phyloP scores from a whole-genome alignment of 1,140 invertebrate genomes.

The Akabosia matsudoensis region DNA sequence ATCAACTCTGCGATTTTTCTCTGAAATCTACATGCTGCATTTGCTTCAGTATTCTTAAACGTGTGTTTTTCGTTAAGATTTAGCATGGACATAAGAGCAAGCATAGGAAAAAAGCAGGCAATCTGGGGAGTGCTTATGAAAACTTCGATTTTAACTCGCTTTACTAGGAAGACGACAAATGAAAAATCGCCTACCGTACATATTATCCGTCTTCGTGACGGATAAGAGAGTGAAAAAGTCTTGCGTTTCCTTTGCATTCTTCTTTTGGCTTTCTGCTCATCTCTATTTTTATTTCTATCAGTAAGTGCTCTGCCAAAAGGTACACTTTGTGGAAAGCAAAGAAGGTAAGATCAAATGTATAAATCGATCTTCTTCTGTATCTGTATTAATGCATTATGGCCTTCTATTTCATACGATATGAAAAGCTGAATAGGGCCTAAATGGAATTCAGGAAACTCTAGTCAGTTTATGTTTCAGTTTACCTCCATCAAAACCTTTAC shows the following conservation, averaged over 20 bases:
- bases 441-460: too few species aligned
- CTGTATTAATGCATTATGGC: not conserved
- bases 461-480: not conserved
- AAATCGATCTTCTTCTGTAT: not conserved
- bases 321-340: not conserved
- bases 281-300: too few species aligned
- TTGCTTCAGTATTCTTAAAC: too few species aligned
- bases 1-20: too few species aligned
- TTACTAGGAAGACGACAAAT: not conserved
- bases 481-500: not conserved
- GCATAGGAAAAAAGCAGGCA: not conserved
- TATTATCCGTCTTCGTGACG: not conserved
- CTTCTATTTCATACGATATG: too few species aligned
- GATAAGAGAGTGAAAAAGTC: too few species aligned
- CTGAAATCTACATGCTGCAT: too few species aligned
- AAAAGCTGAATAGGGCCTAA: too few species aligned
- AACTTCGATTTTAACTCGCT: not conserved
- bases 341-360: not conserved
- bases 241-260: too few species aligned
- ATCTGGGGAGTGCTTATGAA: not conserved
- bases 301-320: not conserved
- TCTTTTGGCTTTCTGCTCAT: too few species aligned
- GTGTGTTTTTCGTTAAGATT: too few species aligned
- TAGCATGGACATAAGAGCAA: too few species aligned
- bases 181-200: not conserved